These are phyloP conservation scores for Setipinna tenuifilis DNA, from an alignment of 2,797 vertebrate genomes.

Conservation along the genomic window DNA sequence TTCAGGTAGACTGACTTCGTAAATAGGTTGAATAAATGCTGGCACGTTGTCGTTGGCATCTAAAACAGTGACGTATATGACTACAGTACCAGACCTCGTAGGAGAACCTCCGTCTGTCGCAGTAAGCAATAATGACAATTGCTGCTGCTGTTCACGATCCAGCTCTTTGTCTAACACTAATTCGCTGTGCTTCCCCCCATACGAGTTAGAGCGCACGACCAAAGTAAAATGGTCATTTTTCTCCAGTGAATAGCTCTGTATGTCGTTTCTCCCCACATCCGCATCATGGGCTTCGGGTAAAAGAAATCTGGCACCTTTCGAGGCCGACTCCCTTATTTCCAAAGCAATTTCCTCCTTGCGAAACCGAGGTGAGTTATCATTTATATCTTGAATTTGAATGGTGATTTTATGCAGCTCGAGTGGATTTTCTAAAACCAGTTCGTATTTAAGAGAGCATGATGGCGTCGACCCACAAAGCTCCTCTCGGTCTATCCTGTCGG, in stretches of 20 bases:
- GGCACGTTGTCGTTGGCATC: constrained; percentile 45
- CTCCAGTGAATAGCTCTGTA: constrained; percentile 65
- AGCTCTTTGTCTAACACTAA: constrained; percentile 49
- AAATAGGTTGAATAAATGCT: constrained; percentile 33
- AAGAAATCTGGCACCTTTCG: constrained; percentile 58
- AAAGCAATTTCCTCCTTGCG: constrained; percentile 57
- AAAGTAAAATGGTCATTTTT: constrained; percentile 64
- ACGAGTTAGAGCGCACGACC: constrained; percentile 48
- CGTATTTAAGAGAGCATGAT: constrained; percentile 38
- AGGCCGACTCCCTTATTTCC: constrained; percentile 62
- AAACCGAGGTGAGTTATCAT: constrained; percentile 63
- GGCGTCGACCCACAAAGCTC: constrained; percentile 33
- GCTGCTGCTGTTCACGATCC: constrained; percentile 47
- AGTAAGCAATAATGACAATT: constrained; percentile 45
- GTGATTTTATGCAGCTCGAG: constrained; percentile 46
- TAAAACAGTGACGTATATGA: constrained; percentile 57
- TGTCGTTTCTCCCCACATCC: constrained; percentile 64
- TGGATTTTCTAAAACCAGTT: constrained; percentile 50
- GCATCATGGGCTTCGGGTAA: constrained; percentile 68
- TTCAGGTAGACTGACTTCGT: constrained; percentile 42
- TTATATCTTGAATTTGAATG: constrained; percentile 52
- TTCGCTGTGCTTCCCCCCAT: constrained; percentile 45
- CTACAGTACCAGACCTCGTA: constrained; percentile 52
- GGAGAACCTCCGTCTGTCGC: constrained; percentile 62
- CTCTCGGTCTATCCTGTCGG: constrained; percentile 52